Conservation (phyloP, 2,113 vertebrate genomes). For the Cercocebus atys region DNA sequence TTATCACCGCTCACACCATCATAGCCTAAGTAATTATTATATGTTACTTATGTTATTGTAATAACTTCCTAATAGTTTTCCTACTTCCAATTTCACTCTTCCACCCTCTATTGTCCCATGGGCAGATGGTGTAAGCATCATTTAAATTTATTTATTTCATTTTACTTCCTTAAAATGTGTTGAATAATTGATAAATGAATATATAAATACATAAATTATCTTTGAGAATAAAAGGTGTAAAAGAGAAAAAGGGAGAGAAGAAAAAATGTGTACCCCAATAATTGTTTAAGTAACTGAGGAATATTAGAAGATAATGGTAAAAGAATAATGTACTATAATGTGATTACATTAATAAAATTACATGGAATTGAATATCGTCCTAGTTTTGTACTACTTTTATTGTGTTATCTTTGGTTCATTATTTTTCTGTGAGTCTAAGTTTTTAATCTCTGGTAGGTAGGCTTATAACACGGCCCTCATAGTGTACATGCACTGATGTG, state of each 20-base stretch:
- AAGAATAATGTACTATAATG: background rate
- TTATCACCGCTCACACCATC: background rate
- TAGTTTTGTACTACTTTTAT: background rate
- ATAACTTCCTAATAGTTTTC: background rate
- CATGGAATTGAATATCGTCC: background rate
- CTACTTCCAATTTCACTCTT: background rate
- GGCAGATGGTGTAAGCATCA: background rate
- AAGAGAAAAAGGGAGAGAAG: background rate
- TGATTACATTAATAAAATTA: background rate
- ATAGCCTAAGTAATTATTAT: background rate
- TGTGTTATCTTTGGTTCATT: background rate
- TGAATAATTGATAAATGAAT: background rate
- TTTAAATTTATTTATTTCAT: background rate
- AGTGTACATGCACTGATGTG: background rate
- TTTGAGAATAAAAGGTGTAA: background rate
- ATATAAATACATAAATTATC: too few relatives aligned
- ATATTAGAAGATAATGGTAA: background rate
- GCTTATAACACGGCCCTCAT: background rate
- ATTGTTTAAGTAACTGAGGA: background rate
- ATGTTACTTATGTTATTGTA: background rate
- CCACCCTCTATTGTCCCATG: background rate
- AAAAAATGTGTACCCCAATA: background rate
- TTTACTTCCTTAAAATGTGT: background rate
- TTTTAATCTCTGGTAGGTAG: background rate
- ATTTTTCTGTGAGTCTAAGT: background rate